Base-by-base conservation (phyloP, 2,888 invertebrate genomes). In the Heliconius erato region DNA sequence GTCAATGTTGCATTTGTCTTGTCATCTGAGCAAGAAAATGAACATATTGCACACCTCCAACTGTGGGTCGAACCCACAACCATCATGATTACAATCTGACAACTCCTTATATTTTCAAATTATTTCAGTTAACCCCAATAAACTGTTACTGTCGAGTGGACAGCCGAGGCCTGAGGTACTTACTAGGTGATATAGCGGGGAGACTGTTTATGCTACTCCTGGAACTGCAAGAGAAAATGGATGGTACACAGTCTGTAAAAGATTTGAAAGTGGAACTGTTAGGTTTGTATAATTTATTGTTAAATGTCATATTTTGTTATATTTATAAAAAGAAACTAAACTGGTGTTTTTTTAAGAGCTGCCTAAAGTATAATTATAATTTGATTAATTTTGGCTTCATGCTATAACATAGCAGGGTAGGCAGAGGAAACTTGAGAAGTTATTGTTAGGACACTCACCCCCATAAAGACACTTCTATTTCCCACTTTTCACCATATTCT, bases 71-170 rank as follows among this genome's bases (percentile, higher is more conserved):
- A 40, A 40, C 35, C 35, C 35, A 40, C 35, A 40, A 9, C 35
- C 35, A 40, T 40, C 1, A 40, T 1, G 1, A 40, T 40, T 40
- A 40, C 35, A 40, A 1, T 9, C 35, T 40, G 9, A 40, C 9
- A 1, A 9, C 40, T 40, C 11, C 40, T 40, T 40, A 40, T 40
- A 11, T 40, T 40, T 11, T 23, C 0, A 11, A n/a, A 12, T 63
- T 63, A 26, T 84, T 88, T 1, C 93, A 98, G 97, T 97, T 99
- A 95, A 99, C 99, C 87, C 98, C 99, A 14, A 98, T 99, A 86
- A 98, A 98, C 84, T 99, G 99, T 92, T 99, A 98, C 92, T 99
- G 99, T 69, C 98, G 98, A 91, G 99, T 99, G 68, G 99, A 99
- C 93, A 97, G 97, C 12, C 98, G 98, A 88, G 99, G 99, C 3